phyloP scores from a whole-genome alignment of 2,888 invertebrate genomes.

The Netelia fuscicornis region DNA sequence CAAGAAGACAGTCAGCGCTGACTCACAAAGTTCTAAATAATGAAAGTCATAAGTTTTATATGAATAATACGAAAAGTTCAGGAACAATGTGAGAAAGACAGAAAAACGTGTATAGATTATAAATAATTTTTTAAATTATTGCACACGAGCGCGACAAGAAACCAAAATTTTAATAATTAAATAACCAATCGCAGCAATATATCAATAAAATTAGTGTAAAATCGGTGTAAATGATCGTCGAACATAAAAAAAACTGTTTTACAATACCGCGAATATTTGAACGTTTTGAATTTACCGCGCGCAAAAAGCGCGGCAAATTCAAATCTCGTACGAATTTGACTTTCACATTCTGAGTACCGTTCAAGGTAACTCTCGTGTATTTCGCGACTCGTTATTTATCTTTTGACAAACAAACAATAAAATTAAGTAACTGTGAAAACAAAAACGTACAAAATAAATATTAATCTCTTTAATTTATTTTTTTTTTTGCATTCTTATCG shows the following conservation, averaged over 20 bases:
- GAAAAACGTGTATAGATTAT: background rate
- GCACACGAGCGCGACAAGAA: background rate
- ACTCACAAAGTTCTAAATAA: background rate
- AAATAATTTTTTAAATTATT: background rate
- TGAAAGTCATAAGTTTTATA: slow-evolving; percentile 42
- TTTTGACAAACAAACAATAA: background rate
- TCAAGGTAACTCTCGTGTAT: too few species aligned
- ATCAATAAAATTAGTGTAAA: background rate
- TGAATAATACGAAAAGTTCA: background rate
- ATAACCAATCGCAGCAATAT: background rate
- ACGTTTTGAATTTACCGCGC: background rate
- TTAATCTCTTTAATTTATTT: too few species aligned
- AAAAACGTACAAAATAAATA: background rate
- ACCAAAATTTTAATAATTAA: background rate
- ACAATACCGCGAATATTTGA: background rate
- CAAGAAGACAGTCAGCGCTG: slow-evolving; percentile 1
- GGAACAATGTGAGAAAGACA: background rate
- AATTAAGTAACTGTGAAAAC: background rate
- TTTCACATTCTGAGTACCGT: too few species aligned
- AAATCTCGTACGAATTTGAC: too few species aligned
- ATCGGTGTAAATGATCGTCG: background rate
- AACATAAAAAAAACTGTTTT: background rate
- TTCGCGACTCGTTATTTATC: background rate
- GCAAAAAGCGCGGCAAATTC: too few species aligned
- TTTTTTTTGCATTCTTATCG: background rate